Conservation (phyloP, 1,140 invertebrate species). For the Pseudomyrmex sp. region DNA sequence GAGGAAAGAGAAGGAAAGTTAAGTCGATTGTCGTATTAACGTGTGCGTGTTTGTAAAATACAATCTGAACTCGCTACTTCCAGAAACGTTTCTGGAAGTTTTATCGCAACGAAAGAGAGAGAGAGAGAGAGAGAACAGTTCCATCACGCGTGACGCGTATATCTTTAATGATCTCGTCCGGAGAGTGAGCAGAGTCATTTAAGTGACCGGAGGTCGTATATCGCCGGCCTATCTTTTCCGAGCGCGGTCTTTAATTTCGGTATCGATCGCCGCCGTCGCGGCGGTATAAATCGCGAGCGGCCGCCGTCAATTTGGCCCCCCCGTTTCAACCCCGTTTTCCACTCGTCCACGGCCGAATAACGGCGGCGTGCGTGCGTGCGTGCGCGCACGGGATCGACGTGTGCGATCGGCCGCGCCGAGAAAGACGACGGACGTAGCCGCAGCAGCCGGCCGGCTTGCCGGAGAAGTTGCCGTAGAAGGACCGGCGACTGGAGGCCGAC, state of each 20-base stretch:
- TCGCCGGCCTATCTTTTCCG: constrained; percentile 15
- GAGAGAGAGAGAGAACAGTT: background rate
- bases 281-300: constrained; percentile 9
- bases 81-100: no score
- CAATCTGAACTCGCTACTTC: no score
- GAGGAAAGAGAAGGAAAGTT: background rate
- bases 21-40: no score
- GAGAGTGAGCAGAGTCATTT: constrained; percentile 13
- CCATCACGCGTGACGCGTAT: background rate
- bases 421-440: constrained; percentile 56
- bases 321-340: constrained; percentile 44
- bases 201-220: background rate
- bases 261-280: constrained; percentile 29
- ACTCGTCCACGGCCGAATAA: constrained; percentile 19
- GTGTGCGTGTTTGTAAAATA: no score
- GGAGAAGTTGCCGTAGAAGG: constrained; percentile 82
- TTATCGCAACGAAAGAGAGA: no score
- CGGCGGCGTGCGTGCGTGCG: background rate
- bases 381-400: constrained; percentile 60
- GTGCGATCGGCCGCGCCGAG: constrained; percentile 61
- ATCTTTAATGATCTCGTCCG: constrained; percentile 26
- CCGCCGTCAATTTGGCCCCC: constrained; percentile 50
- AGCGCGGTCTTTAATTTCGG: constrained; percentile 52
- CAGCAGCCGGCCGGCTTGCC: constrained; percentile 15
- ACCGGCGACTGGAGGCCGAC: constrained; percentile 77